A percentile compares a stretch with the other conserved stretches of the same genome.
Evolutionary conservation across 1,140 invertebrate species (phyloP).

Genomic region (Protaetia brevitarsis): DNA sequence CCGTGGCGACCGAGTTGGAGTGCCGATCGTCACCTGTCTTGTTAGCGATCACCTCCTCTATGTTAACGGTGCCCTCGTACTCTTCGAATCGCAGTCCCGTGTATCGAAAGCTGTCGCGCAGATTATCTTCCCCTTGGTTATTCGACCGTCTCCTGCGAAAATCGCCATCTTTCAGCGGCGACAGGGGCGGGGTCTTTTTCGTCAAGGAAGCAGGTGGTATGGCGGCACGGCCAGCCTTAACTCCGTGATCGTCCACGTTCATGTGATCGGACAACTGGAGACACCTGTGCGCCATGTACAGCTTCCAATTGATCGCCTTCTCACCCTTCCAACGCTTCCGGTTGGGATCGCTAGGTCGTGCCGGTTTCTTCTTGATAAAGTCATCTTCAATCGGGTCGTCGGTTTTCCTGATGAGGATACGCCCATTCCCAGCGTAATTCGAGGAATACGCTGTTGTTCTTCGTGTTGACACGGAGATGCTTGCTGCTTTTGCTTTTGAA

Average conservation of each 20-base stretch:
- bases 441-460: background rate
- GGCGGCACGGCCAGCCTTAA: background rate
- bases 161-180: background rate
- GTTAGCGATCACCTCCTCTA: constrained; percentile 1
- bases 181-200: background rate
- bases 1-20: background rate
- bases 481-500: background rate
- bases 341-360: background rate
- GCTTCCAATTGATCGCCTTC: constrained; percentile 2
- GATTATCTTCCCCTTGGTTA: background rate
- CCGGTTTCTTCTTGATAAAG: background rate
- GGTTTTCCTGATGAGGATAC: background rate
- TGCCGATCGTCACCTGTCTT: background rate
- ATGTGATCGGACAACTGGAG: background rate
- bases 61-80: background rate
- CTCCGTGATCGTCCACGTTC: background rate
- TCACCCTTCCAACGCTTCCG: background rate
- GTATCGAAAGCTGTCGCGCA: background rate
- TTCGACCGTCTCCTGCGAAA: background rate
- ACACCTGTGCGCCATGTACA: constrained; percentile 15
- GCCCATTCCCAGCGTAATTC: background rate
- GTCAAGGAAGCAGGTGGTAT: background rate
- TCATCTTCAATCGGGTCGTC: background rate
- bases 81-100: background rate
- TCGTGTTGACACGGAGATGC: no score